Percentiles rank a stretch among this genome's conserved stretches.
Conservation (phyloP, 2,113 vertebrate species). For the Arizona elegans region DNA sequence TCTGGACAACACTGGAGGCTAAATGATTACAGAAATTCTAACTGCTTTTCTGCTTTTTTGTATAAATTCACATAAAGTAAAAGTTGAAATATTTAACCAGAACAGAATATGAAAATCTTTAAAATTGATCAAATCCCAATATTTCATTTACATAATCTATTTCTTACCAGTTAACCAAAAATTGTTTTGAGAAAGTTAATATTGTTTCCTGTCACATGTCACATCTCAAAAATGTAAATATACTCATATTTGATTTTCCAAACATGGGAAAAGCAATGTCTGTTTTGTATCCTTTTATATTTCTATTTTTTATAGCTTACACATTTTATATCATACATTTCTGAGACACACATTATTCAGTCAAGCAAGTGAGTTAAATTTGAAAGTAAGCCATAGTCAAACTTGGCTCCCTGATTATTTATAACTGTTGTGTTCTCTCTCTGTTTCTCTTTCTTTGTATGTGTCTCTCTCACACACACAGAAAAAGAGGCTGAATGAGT, state of each 20-base stretch:
- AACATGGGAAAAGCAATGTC: background rate
- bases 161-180: background rate
- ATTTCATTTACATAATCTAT: background rate
- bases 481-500: background rate
- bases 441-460: background rate
- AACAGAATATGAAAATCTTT: background rate
- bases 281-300: background rate
- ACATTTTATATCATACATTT: background rate
- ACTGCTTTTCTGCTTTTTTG: background rate
- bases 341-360: background rate
- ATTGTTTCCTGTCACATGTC: background rate
- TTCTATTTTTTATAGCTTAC: background rate
- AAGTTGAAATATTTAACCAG: background rate
- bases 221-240: background rate
- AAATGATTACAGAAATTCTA: background rate
- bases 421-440: background rate
- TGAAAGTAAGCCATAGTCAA: background rate
- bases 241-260: background rate
- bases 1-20: background rate
- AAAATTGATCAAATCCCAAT: background rate
- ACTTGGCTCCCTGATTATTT: background rate
- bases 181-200: background rate
- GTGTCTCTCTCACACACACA: background rate
- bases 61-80: background rate
- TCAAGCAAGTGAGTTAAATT: background rate